Conservation (phyloP, 2,113 vertebrate genomes). For the Paralichthys olivaceus region DNA sequence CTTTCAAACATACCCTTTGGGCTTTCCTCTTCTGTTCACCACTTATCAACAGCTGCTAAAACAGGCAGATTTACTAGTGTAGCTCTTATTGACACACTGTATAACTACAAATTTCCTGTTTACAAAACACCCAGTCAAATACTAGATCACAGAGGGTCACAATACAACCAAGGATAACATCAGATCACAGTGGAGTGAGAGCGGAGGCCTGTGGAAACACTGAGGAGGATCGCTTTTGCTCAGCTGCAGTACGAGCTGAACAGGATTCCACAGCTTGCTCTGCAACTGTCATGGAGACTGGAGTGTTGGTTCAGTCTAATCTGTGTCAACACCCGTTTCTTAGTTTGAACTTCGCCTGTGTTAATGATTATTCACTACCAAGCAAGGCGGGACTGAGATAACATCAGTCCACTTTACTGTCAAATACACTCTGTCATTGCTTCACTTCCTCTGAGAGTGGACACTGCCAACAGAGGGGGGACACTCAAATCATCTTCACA, state of each 20-base stretch:
- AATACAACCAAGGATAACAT: background rate
- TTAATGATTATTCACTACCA: conserved; percentile 39
- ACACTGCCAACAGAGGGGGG: background rate
- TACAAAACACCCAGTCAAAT: background rate
- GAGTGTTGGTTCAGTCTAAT: background rate
- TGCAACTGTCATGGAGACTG: background rate
- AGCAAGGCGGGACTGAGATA: conserved; percentile 1
- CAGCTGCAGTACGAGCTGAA: conserved; percentile 31
- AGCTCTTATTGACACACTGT: too few relatives aligned
- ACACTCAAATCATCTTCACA: background rate
- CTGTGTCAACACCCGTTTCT: background rate
- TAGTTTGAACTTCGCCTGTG: background rate
- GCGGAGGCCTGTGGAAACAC: background rate
- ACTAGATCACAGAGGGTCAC: background rate
- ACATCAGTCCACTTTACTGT: background rate
- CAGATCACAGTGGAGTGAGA: background rate
- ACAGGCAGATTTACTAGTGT: too few relatives aligned
- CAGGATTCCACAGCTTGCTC: conserved; percentile 48
- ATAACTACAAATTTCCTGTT: background rate
- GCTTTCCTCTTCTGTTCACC: too few relatives aligned
- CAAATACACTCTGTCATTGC: background rate
- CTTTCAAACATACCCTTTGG: too few relatives aligned
- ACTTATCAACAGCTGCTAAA: too few relatives aligned
- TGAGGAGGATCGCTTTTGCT: conserved; percentile 14
- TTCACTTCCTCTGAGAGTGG: background rate